These are phyloP conservation scores for Panorpa germanica DNA, from an alignment of 2,888 invertebrate species.

Conservation along the genomic window DNA sequence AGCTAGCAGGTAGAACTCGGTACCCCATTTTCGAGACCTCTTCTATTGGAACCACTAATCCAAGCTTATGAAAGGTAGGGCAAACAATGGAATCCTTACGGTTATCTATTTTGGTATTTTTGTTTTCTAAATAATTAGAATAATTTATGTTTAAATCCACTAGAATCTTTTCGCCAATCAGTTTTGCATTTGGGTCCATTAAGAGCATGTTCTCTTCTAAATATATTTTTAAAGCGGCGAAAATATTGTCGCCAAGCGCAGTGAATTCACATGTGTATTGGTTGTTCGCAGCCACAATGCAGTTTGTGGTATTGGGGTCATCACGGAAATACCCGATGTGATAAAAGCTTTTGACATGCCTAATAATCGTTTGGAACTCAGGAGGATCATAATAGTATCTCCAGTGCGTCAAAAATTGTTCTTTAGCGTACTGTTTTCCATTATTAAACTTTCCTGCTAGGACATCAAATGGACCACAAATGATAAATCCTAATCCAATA, in stretches of 20 bases:
- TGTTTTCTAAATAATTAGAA: too few species aligned
- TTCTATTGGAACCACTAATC: constrained; percentile 71
- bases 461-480: constrained; percentile 82
- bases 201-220: too few species aligned
- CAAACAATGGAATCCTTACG: constrained; percentile 42
- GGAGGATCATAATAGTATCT: constrained; percentile 89
- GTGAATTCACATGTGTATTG: constrained; percentile 46
- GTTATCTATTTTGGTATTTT: too few species aligned
- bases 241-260: constrained; percentile 58
- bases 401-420: constrained; percentile 63
- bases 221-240: too few species aligned
- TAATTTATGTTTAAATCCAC: too few species aligned
- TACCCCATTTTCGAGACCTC: constrained; percentile 73
- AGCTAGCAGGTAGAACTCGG: constrained; percentile 47
- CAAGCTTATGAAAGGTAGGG: constrained; percentile 60
- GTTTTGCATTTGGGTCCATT: too few species aligned
- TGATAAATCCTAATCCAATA: constrained; percentile 39
- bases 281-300: constrained; percentile 62
- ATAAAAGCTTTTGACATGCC: constrained; percentile 45
- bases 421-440: constrained; percentile 30
- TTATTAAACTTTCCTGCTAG: constrained; percentile 38
- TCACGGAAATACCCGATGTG: constrained; percentile 88
- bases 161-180: too few species aligned
- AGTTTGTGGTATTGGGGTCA: constrained; percentile 53
- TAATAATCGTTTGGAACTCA: constrained; percentile 69